These are phyloP conservation scores for Hypanus sabinus DNA, from an alignment of 2,113 vertebrate genomes.

Conservation along the genomic window DNA sequence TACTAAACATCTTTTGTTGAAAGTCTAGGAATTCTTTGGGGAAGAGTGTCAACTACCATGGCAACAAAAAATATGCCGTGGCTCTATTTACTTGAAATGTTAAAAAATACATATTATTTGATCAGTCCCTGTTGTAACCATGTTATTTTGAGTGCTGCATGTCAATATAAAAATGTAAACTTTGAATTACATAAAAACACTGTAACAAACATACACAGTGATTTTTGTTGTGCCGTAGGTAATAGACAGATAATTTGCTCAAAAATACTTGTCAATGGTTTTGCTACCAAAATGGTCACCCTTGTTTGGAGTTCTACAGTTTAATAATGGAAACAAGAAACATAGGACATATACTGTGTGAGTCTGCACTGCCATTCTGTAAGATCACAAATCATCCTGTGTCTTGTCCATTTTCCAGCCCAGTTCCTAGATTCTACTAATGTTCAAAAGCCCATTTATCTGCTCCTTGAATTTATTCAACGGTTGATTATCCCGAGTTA, in stretches of 20 bases:
- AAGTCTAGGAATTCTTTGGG: not conserved
- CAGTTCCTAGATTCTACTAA: too few relatives aligned
- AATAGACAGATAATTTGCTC: not conserved
- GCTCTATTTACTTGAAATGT: not conserved
- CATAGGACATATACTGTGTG: too few relatives aligned
- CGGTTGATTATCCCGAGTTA: too few relatives aligned
- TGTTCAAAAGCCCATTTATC: too few relatives aligned
- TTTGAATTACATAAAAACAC: not conserved
- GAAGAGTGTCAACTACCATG: not conserved
- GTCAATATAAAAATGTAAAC: not conserved
- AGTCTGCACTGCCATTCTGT: too few relatives aligned
- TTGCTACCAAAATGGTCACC: not conserved
- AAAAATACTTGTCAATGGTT: not conserved
- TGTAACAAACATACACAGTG: not conserved
- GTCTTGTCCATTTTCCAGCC: too few relatives aligned
- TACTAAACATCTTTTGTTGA: not conserved
- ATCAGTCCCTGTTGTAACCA: too few relatives aligned
- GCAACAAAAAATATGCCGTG: not conserved
- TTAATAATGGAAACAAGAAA: not conserved
- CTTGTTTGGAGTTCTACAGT: not conserved
- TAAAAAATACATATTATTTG: not conserved
- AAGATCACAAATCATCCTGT: too few relatives aligned
- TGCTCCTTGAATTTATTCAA: too few relatives aligned
- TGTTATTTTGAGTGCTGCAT: not conserved
- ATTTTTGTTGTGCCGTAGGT: not conserved